Base-by-base conservation (phyloP, 2,797 vertebrate species). In the Etheostoma nigrum region DNA sequence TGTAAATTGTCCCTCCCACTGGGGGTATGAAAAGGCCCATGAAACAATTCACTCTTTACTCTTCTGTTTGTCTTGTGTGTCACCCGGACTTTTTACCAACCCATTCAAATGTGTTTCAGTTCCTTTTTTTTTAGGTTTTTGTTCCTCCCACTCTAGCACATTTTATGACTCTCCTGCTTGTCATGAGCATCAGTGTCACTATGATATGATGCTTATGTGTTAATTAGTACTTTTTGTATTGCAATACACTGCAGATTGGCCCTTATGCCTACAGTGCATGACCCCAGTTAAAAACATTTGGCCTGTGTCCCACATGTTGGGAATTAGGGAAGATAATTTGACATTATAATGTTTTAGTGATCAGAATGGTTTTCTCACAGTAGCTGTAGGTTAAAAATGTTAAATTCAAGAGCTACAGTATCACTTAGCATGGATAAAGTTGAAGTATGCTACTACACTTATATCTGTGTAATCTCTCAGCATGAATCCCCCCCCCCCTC, bases 71-170 rank as follows among this genome's bases (percentile, higher is more conserved):
- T 58, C 23, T 30, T 27, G 61, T 51, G 36, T 44, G 21, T 16
- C 19, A 65, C 47, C 18, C 10, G n/a, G 14, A 30, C 3, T 30
- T 23, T 33, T 33, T 5, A 33, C 27, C 13, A 47, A 16, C 16
- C 18, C 47, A 19, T 55, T 30, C 18, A 67, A 8, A 67, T 40
- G 10, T 47, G 19, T 51, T 23, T 65, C 16, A 5, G 18, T 68
- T 68, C 66, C 66, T n/a, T 57, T 27, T 57, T 16, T 68, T 65
- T 30, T 13, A 2, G 15, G 36, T 67, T 67, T 67, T 23, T 15
- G 7, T 67, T 67, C 23, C 40, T 27, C 23, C 44, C 18, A 45
- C 16, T 42, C 1, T 0, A 55, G 6, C 66, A 45, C 40, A 18
- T 44, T 40, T 66, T 19, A 27, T 27, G 5, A 25, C 9, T 25